Evolutionary conservation across 2,797 vertebrate genomes (phyloP).

Genomic region (Delichon dasypus): DNA sequence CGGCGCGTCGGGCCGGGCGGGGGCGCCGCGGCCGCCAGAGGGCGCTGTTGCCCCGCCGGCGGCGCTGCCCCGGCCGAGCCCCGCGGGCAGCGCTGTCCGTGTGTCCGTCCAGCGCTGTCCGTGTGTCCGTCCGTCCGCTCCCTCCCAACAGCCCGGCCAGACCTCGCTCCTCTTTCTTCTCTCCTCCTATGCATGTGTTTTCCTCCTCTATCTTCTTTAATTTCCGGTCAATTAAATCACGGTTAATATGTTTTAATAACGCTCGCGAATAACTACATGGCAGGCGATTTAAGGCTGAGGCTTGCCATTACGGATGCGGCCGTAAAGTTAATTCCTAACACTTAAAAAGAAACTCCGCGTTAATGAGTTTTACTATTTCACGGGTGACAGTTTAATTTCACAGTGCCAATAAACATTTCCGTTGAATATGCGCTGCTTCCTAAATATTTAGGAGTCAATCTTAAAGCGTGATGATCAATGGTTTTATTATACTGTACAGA

Average conservation of each 20-base stretch:
- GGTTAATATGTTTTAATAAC: slow-evolving; percentile 64
- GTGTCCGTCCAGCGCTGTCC: too few relatives aligned
- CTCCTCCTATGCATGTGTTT: rapidly evolving
- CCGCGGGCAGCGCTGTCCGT: neutral
- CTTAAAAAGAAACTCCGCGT: slow-evolving; percentile 68
- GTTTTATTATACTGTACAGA: slow-evolving; percentile 59
- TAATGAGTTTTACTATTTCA: slow-evolving; percentile 74
- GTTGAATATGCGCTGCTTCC: slow-evolving; percentile 39
- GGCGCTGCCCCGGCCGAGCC: neutral
- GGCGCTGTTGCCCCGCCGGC: slow-evolving; percentile 20
- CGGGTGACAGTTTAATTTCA: slow-evolving; percentile 69
- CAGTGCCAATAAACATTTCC: slow-evolving; percentile 63
- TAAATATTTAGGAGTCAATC: slow-evolving; percentile 69
- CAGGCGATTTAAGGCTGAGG: slow-evolving; percentile 46
- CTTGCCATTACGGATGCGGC: slow-evolving; percentile 39
- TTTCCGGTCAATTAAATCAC: slow-evolving; percentile 47
- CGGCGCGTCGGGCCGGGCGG: neutral
- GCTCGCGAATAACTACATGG: slow-evolving; percentile 20
- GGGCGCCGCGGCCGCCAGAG: neutral
- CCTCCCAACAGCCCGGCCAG: neutral
- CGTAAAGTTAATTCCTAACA: slow-evolving; percentile 65
- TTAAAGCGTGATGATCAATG: slow-evolving; percentile 57
- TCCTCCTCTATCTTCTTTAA: neutral
- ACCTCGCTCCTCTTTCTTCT: too few relatives aligned
- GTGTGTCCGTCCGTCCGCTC: neutral